Conservation (phyloP, 2,888 invertebrate species). For the Athrips mouffetella region DNA sequence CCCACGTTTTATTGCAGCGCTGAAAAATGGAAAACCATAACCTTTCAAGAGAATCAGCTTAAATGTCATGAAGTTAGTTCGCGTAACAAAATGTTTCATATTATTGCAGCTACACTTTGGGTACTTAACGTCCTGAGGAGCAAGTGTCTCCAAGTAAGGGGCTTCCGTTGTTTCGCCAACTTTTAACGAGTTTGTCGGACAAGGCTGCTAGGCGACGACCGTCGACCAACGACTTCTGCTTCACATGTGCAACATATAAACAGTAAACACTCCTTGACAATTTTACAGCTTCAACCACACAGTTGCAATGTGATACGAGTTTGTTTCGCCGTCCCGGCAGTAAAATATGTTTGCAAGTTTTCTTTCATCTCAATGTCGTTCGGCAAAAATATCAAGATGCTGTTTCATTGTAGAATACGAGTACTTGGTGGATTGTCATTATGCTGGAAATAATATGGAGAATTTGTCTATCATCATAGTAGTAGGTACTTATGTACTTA, state of each 20-base stretch:
- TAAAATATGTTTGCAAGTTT: slow-evolving; percentile 1
- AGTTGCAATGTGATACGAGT: slow-evolving; percentile 2
- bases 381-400: too few species aligned
- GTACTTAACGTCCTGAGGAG: slow-evolving; percentile 68
- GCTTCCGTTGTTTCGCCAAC: slow-evolving; percentile 71
- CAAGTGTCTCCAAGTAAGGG: slow-evolving; percentile 68
- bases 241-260: slow-evolving; percentile 46
- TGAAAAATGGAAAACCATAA: slow-evolving; percentile 35
- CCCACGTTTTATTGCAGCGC: slow-evolving; percentile 13
- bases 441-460: too few species aligned
- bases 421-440: too few species aligned
- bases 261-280: slow-evolving; percentile 14
- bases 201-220: slow-evolving; percentile 49
- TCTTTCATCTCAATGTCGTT: background rate
- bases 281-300: slow-evolving; percentile 7
- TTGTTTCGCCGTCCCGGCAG: background rate
- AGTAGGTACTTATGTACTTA: too few species aligned
- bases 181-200: slow-evolving; percentile 78
- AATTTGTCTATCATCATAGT: too few species aligned
- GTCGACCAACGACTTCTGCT: slow-evolving; percentile 37
- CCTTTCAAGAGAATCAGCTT: slow-evolving; percentile 45
- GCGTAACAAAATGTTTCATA: slow-evolving; percentile 61
- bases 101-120: slow-evolving; percentile 71
- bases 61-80: slow-evolving; percentile 52
- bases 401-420: too few species aligned